phyloP scores from a whole-genome alignment of 2,113 vertebrate species.

The Clarias magur region DNA sequence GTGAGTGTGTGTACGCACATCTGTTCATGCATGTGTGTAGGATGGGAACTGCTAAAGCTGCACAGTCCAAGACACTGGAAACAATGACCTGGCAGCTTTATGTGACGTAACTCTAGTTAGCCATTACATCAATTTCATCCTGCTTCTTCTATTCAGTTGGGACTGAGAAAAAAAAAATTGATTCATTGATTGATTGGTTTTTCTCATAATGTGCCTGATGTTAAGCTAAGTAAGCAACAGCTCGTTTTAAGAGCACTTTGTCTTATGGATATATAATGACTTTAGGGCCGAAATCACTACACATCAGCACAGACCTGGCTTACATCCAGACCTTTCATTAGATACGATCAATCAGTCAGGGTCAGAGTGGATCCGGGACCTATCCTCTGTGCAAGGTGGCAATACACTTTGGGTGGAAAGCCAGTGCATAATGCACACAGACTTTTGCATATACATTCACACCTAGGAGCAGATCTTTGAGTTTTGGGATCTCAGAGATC shows the following conservation, averaged over 20 bases:
- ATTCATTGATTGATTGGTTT: background rate
- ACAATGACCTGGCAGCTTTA: slow-evolving; percentile 30
- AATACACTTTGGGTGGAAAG: background rate
- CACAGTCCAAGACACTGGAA: slow-evolving; percentile 14
- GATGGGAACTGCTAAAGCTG: slow-evolving; percentile 11
- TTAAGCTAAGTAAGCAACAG: background rate
- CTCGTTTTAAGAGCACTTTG: background rate
- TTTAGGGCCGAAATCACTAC: background rate
- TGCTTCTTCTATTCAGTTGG: background rate
- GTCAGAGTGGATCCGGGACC: too few species aligned
- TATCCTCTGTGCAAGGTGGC: background rate
- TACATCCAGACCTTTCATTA: background rate
- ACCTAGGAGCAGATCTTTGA: background rate
- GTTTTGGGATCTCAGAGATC: background rate
- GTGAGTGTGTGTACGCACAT: slow-evolving; percentile 25
- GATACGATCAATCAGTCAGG: background rate
- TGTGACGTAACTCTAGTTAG: slow-evolving; percentile 11
- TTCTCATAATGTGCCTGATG: background rate
- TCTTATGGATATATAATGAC: background rate
- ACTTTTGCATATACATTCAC: background rate
- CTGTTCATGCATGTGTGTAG: slow-evolving; percentile 34
- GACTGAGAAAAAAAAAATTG: background rate
- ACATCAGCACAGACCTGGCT: background rate
- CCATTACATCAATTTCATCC: slow-evolving; percentile 11
- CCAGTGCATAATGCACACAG: background rate